Conservation (phyloP, 2,113 vertebrate species). For the Tachysurus fulvidraco region DNA sequence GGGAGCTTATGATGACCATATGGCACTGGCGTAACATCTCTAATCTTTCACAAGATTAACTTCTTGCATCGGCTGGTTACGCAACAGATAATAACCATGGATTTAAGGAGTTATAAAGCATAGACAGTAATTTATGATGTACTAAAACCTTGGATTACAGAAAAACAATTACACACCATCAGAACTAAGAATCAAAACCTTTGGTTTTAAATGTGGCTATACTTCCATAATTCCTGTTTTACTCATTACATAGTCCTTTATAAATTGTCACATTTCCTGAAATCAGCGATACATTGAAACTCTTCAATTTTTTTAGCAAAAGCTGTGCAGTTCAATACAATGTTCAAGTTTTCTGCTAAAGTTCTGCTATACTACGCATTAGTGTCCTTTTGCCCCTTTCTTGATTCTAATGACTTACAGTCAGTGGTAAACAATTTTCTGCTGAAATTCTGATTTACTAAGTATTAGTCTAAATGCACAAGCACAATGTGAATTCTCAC, state of each 20-base stretch:
- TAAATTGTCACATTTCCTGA: neutral
- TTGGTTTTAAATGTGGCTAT: neutral
- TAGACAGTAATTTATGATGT: neutral
- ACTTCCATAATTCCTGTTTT: neutral
- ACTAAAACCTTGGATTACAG: neutral
- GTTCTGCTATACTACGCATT: neutral
- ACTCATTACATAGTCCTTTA: neutral
- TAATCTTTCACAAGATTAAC: slow-evolving; percentile 49
- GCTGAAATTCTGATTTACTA: neutral
- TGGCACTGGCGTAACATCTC: slow-evolving; percentile 46
- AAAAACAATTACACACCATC: neutral
- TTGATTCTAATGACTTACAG: neutral
- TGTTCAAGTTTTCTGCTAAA: neutral
- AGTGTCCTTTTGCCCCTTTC: neutral
- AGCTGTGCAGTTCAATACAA: neutral
- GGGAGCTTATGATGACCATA: slow-evolving; percentile 43
- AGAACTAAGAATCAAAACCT: neutral
- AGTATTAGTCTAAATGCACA: neutral
- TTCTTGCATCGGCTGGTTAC: neutral
- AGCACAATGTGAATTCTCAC: neutral
- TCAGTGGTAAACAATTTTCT: neutral
- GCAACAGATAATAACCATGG: neutral
- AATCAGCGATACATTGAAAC: neutral
- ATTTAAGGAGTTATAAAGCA: neutral
- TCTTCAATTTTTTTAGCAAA: neutral